Percentiles rank a stretch among this genome's conserved stretches.
phyloP scores from a whole-genome alignment of 2,113 vertebrate genomes.

The Dipodomys spectabilis region DNA sequence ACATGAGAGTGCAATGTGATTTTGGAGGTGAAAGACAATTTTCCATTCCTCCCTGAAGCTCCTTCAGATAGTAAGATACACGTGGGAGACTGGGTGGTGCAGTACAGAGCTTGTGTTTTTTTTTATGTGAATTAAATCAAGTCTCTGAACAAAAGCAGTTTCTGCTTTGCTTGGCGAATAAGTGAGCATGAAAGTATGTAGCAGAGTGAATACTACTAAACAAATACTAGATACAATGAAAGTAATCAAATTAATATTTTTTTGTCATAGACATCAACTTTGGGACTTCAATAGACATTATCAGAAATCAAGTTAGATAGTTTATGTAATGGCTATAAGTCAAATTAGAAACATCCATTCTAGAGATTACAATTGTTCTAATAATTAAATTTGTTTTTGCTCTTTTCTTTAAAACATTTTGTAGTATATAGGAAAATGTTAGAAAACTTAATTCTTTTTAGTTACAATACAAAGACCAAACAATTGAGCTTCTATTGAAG shows the following conservation, averaged over 20 bases:
- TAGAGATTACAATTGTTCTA: neutral
- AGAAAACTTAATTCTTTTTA: neutral
- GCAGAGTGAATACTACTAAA: neutral
- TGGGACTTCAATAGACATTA: constrained; percentile 19
- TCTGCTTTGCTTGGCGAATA: constrained; percentile 24
- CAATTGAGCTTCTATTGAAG: neutral
- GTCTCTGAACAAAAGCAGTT: neutral
- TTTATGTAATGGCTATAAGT: neutral
- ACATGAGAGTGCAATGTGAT: constrained; percentile 3
- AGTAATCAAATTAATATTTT: constrained; percentile 67
- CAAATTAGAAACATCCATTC: neutral
- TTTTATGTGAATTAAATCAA: neutral
- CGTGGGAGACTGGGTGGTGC: rapidly evolving
- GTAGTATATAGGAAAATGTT: neutral
- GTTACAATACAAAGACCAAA: neutral
- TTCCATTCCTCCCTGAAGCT: neutral
- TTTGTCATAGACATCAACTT: constrained; percentile 61
- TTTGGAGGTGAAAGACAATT: constrained; percentile 41
- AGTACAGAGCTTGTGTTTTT: neutral
- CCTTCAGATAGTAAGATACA: neutral
- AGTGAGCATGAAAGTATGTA: neutral
- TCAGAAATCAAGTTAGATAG: constrained; percentile 55
- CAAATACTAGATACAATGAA: constrained; percentile 29
- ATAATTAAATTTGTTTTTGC: neutral
- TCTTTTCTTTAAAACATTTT: neutral